Evolutionary conservation across 2,888 invertebrate species (phyloP), one percentile per base, ranked within the genome.

Genomic region (Xylophagus ater): DNA sequence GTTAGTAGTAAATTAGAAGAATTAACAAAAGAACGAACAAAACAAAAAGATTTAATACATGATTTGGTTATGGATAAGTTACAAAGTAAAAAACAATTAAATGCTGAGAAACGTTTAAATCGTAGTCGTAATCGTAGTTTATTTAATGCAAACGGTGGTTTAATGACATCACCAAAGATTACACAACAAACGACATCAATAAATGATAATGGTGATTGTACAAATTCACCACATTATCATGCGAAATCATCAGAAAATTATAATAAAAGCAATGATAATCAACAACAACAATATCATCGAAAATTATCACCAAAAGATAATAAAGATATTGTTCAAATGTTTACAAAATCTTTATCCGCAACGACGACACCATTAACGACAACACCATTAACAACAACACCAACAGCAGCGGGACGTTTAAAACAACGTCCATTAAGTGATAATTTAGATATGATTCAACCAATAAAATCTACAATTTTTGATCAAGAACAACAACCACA

Each of bases 11-110:
- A 78, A 56, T 69, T 82, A 38, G 81, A 85, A 57, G 81, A 83
- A 64, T 72, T 88, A 23, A 78, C 80, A 46, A 75, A 81, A 54
- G 85, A 86, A 57, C 70, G 86, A 39, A 81, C 80, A 25, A 81
- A 84, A 55, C 86, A 88, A 61, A 87, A 86, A 47, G 82, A 80
- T 57, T 69, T 88, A 18, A 82, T 89, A 32, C 77, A 87, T 52
- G 79, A 87, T 57, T 68, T 89, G 63, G 81, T 89, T 36, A 75
- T 88, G 72, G 84, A 81, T 54, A 79, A 83, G 60, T 67, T 85
- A 51, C 73, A 76, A 50, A 73, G 75, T 3, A 76, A 78, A 51
- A 78, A 77, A 49, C 76, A 76, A 49, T 68, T 70, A 13, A 71
- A 70, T n/a, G 70, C 71, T 3, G 76, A 73, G 49, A 73, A 70